Evolutionary conservation across 2,113 vertebrate species (phyloP).

Genomic region (Marmota monax): DNA sequence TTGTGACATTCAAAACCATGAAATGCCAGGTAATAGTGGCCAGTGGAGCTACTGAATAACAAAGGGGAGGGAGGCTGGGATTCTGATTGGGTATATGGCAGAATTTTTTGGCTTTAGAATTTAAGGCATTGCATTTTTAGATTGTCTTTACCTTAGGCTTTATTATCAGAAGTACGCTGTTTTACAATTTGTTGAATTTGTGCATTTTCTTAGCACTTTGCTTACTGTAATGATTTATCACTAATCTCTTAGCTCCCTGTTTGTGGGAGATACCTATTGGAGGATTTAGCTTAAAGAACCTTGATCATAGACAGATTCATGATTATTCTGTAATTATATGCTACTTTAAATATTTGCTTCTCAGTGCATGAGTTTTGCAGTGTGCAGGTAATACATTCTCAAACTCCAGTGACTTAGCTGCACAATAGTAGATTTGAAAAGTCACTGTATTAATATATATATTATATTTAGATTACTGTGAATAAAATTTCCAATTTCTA

Average conservation of each 20-base stretch:
- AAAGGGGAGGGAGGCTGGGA: not conserved
- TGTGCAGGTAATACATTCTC: not conserved
- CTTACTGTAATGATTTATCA: not conserved
- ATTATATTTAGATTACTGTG: not conserved
- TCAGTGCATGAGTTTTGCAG: not conserved
- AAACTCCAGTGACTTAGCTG: not conserved
- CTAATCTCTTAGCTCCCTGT: not conserved
- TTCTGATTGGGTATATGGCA: not conserved
- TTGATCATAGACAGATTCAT: not conserved
- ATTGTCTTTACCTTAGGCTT: not conserved
- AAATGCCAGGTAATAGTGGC: not conserved
- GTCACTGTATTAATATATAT: not conserved
- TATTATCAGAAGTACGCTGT: not conserved
- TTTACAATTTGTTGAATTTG: not conserved
- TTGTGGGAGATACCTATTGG: not conserved
- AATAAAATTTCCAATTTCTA: not conserved
- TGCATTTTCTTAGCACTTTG: not conserved
- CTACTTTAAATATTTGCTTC: not conserved
- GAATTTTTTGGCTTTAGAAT: not conserved
- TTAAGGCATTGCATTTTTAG: not conserved
- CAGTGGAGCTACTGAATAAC: not conserved
- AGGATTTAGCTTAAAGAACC: not conserved
- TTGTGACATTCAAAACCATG: not conserved
- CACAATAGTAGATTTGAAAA: not conserved
- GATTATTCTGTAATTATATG: not conserved